Base-by-base conservation (phyloP, 37 sponge, comb jelly and placozoan genomes). In the Axinella damicornis region DNA sequence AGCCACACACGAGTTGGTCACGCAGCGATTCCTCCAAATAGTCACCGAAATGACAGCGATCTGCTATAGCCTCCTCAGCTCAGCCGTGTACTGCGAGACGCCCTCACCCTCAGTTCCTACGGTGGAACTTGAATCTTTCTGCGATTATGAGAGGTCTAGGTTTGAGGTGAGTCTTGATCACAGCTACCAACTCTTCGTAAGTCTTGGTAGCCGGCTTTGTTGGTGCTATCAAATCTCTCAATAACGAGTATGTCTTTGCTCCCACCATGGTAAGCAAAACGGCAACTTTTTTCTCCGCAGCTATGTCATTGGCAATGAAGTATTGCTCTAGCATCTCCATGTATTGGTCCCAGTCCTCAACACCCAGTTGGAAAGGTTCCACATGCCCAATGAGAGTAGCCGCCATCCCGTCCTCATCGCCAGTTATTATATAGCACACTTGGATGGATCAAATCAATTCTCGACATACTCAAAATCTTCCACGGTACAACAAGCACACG, bases 201-300 rank as follows among this genome's bases (percentile, higher is more conserved):
- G 71, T 28, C 36, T 41, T 41, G 24, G 27, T 35, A 33, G n/a
- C 28, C 40, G 69, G 69, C 53, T 85, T 85, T 22, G 14, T 24
- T 56, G 85, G 85, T n/a, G 85, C 77, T 36, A 85, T n/a, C 36
- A 76, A 34, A 15, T 13, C 65, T 18, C 78, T 75, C 57, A 78
- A 28, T 25, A 86, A 41, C 14, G 40, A 60, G 46, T 78, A 78
- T 16, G 79, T 69, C 59, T 65, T 57, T 2, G 53, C 46, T 57
- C 83, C 83, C 27, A 83, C 52, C 27, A 57, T 19, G n/a, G 57
- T 52, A 31, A 81, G 82, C 35, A 81, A 69, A 69, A 52, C 68
- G 31, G 70, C 56, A 19, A 52, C 22, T 37, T 57, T 68, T 57
- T 81, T 37, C 31, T 70, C 61, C 14, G 69, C 25, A 28, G 21